Evolutionary conservation across 1,140 invertebrate genomes (phyloP), one percentile per base, ranked within the genome.

Genomic region (Musca domestica): DNA sequence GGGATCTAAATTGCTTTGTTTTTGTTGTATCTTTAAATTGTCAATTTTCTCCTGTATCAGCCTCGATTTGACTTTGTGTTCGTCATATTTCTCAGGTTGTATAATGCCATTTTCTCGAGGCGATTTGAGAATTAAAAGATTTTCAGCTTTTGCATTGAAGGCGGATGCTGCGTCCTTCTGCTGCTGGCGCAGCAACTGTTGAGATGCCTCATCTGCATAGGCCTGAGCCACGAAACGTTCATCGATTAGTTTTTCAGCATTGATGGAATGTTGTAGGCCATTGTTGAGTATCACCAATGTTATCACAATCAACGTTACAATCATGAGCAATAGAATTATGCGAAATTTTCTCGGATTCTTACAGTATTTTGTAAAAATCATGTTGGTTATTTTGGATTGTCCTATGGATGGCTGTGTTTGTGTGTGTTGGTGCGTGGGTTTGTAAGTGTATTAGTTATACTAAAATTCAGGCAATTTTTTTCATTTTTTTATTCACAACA

Each of bases 311-410:
- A 80, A 66, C 2, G 69, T 74, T 48, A 80, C 71, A 69, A 80
- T 76, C 34, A 74, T 76, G 48, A 80, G 67, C 23, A 80, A 69
- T 34, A 80, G 67, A 47, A 80, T 67, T 23, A 80, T 80, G 58
- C 80, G 80, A n/a, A 80, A 69, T 73, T 80, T 80, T 69, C 78
- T 72, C 15, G 78, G 78, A 69, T 75, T 80, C 77, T 80, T 80
- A 25, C 80, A 71, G 71, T 80, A 80, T 67, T 80, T 80, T 72
- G 80, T 80, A 0, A 80, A 67, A 71, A 80, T 67, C 78, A 80
- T 80, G 76, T 78, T 76, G 6, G 54, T 64, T 71, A 14, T 66
- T 72, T 30, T 63, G n/a, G n/a, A n/a, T n/a, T n/a, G n/a, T n/a
- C n/a, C n/a, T n/a, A n/a, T 34, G 20, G 49, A 3, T 52, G 4